Conservation (phyloP, 2,888 invertebrate genomes). For the Ochropacha duplaris region DNA sequence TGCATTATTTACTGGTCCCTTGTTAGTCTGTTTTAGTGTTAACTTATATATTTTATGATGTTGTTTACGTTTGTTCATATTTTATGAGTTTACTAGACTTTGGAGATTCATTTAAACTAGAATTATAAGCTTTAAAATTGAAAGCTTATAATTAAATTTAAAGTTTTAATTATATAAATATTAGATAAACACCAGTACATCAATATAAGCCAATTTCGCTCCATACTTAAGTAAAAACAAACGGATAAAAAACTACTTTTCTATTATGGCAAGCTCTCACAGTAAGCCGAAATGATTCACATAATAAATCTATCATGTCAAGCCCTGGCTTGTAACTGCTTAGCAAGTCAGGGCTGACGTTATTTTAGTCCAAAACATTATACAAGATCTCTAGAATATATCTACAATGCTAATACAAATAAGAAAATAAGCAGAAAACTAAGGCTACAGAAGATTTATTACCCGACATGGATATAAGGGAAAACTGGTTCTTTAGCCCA, state of each 20-base stretch:
- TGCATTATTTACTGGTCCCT: neutral
- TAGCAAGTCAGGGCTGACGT: neutral
- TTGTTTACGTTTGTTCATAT: conserved; percentile 14
- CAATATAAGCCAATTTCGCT: no score
- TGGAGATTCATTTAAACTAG: conserved; percentile 1
- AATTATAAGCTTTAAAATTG: no score
- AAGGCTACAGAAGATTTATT: neutral
- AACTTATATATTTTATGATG: conserved; percentile 10
- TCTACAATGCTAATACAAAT: neutral
- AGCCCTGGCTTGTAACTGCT: neutral
- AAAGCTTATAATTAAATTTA: no score
- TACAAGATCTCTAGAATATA: neutral
- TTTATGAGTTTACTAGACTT: conserved; percentile 7
- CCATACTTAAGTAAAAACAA: no score
- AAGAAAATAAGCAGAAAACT: conserved; percentile 1
- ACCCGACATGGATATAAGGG: neutral
- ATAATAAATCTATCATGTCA: neutral
- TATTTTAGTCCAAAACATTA: neutral
- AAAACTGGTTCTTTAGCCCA: neutral
- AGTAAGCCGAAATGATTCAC: no score
- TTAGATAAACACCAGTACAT: no score
- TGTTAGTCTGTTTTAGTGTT: conserved; percentile 5
- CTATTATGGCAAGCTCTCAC: no score
- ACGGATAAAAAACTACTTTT: no score
- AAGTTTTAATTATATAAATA: no score